Conservation (phyloP, 2,797 vertebrate species). For the Champsocephalus gunnari region DNA sequence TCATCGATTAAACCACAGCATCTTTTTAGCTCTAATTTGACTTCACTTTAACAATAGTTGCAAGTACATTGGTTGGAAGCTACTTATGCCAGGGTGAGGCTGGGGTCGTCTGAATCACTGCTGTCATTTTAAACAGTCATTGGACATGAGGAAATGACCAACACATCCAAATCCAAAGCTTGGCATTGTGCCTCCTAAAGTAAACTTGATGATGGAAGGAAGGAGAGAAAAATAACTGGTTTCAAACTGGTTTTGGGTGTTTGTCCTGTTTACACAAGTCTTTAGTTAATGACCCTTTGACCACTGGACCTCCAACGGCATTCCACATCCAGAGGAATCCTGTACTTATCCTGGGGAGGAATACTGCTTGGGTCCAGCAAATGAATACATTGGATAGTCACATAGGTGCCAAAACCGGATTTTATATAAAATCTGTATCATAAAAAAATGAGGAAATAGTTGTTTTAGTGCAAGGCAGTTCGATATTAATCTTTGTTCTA, state of each 20-base stretch:
- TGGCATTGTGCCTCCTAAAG: background rate
- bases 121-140: no score
- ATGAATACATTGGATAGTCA: slow-evolving; percentile 4
- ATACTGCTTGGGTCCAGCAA: slow-evolving; percentile 4
- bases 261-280: slow-evolving; percentile 54
- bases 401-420: no score
- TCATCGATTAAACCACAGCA: background rate
- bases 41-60: background rate
- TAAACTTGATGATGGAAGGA: slow-evolving; percentile 1
- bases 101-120: background rate
- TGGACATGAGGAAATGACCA: slow-evolving; percentile 11
- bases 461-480: background rate
- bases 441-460: no score
- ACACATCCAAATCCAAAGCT: slow-evolving; percentile 20
- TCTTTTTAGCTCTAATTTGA: background rate
- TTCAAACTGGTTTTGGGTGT: slow-evolving; percentile 28
- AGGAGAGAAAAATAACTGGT: slow-evolving; percentile 1
- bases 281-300: slow-evolving; percentile 31
- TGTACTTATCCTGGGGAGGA: slow-evolving; percentile 1
- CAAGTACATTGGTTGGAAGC: background rate
- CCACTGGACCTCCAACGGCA: slow-evolving; percentile 38
- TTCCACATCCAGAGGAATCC: slow-evolving; percentile 41
- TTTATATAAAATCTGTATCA: no score
- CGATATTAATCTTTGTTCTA: background rate
- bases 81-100: background rate